Base-by-base conservation (phyloP, 2,888 invertebrate species). In the Nudaria mundana region DNA sequence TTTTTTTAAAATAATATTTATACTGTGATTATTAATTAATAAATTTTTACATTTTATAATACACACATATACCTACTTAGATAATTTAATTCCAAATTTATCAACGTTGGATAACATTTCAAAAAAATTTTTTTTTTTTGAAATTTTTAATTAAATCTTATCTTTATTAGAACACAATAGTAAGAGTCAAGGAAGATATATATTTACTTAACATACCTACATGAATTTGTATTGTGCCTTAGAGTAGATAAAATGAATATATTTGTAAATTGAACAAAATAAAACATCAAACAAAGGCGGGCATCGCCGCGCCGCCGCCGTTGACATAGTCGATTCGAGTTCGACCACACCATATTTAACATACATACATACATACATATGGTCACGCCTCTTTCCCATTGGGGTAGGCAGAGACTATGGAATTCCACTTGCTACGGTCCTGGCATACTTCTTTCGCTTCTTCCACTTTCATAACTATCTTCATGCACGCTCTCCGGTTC, bases 61-160 rank as follows among this genome's bases (percentile, higher is more conserved):
- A 66, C 62, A 62, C 66, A 20, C 69, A 59, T 63, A 66, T 61
- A 62, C 66, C 5, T 13, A 28, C 14, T 66, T 63, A 73, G 35
- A 73, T 61, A 66, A 62, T 63, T 69, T 66, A 56, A 66, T 56
- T 55, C 69, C 60, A 52, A 76, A 14, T 28, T n/a, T 13, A 3
- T 72, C 58, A 84, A 84, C 76, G 74, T 56, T 70, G 58, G 65
- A 81, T 80, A 81, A 76, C 81, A 56, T 72, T 71, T 67, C 68
- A 26, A 63, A 66, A 75, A 71, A 71, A 56, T 63, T n/a, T n/a
- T n/a, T n/a, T n/a, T n/a, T n/a, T n/a, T n/a, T n/a, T n/a, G n/a
- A n/a, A n/a, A n/a, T n/a, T n/a, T n/a, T n/a, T n/a, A n/a, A n/a
- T n/a, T n/a, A n/a, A n/a, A n/a, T 59, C 60, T 54, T 47, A 51